Evolutionary conservation across 2,797 vertebrate species (phyloP).

Genomic region (Rhinoraja longicauda): DNA sequence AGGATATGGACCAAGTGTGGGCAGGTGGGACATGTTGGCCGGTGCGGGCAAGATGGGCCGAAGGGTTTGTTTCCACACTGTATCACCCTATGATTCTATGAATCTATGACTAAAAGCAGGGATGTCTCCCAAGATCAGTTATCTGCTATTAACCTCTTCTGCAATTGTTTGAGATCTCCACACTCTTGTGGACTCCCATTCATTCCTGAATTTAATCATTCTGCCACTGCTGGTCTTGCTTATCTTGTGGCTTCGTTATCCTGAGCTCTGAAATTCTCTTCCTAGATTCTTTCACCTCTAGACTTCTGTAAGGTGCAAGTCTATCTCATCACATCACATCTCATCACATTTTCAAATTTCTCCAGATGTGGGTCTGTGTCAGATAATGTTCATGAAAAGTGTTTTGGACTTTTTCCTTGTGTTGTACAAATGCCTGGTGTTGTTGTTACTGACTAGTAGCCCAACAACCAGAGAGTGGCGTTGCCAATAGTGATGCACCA

Average conservation of each 20-base stretch:
- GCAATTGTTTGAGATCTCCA: background rate
- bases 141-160: background rate
- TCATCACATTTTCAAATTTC: background rate
- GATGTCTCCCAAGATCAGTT: background rate
- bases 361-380: background rate
- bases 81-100: too few relatives aligned
- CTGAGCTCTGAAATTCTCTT: background rate
- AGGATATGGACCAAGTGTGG: too few relatives aligned
- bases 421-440: background rate
- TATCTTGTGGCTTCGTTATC: background rate
- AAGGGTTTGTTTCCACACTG: too few relatives aligned
- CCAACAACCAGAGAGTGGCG: background rate
- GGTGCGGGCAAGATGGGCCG: too few relatives aligned
- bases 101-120: background rate
- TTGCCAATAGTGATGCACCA: background rate
- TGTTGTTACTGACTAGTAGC: background rate
- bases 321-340: background rate
- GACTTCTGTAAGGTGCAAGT: background rate
- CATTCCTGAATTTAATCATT: background rate
- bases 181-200: background rate
- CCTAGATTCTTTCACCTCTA: background rate
- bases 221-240: background rate
- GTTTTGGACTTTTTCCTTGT: background rate
- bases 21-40: too few relatives aligned
- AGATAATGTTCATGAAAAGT: background rate